phyloP scores from a whole-genome alignment of 1,140 invertebrate species.

The Rhopalosiphum padi region DNA sequence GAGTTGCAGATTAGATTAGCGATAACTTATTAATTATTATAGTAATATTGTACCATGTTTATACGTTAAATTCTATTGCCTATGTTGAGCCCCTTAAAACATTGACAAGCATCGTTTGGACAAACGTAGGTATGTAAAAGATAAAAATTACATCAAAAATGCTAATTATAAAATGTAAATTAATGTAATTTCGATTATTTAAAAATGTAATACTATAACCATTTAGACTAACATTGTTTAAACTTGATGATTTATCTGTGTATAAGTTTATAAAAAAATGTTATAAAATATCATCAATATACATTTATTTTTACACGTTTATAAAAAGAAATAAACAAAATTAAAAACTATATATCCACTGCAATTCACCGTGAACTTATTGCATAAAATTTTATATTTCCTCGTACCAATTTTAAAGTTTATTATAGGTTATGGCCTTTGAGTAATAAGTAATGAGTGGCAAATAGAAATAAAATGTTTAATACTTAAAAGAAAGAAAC shows the following conservation, averaged over 20 bases:
- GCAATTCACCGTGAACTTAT: too few relatives aligned
- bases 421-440: too few relatives aligned
- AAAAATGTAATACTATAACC: too few relatives aligned
- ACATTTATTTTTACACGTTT: too few relatives aligned
- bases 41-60: neutral
- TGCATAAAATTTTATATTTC: too few relatives aligned
- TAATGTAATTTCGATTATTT: neutral
- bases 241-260: too few relatives aligned
- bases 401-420: too few relatives aligned
- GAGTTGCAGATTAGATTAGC: neutral
- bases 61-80: neutral
- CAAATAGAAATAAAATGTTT: neutral
- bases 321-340: too few relatives aligned
- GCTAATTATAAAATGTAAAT: neutral
- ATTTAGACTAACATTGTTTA: too few relatives aligned
- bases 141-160: neutral
- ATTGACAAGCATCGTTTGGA: neutral
- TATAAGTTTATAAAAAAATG: too few relatives aligned
- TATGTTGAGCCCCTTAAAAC: neutral
- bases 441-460: neutral
- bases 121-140: neutral
- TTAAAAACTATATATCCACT: too few relatives aligned
- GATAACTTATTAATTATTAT: neutral
- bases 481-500: neutral
- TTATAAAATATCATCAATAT: too few relatives aligned